These are phyloP conservation scores for Himantopus leucocephalus DNA, from an alignment of 2,113 vertebrate genomes.

Conservation along the genomic window DNA sequence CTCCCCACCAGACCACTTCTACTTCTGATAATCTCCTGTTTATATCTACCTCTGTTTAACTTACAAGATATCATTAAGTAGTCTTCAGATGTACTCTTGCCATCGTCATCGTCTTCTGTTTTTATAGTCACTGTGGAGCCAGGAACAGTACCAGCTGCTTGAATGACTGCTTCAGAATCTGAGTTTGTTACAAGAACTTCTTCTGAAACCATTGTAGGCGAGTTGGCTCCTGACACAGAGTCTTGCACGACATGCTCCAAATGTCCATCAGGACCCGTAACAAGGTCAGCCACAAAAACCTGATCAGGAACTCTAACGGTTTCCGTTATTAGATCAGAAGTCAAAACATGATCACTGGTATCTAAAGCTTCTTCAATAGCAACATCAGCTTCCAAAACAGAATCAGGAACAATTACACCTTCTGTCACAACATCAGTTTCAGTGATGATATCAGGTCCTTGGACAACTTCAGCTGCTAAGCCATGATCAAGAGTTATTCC, in stretches of 20 bases:
- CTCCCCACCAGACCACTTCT: conserved; percentile 12
- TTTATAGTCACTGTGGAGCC: conserved; percentile 88
- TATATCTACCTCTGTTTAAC: conserved; percentile 63
- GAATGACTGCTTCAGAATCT: conserved; percentile 88
- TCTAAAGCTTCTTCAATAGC: conserved; percentile 93
- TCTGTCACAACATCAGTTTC: conserved; percentile 85
- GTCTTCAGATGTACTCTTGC: conserved; percentile 93
- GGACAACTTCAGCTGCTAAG: conserved; percentile 90
- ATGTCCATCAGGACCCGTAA: conserved; percentile 86
- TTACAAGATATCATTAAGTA: conserved; percentile 99
- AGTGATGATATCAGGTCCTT: conserved; percentile 87
- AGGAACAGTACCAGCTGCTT: conserved; percentile 79
- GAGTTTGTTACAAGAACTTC: conserved; percentile 92
- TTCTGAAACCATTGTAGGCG: conserved; percentile 86
- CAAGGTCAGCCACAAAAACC: conserved; percentile 94
- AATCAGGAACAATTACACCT: conserved; percentile 89
- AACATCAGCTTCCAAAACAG: conserved; percentile 87
- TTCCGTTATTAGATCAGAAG: conserved; percentile 86
- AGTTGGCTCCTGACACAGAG: conserved; percentile 75
- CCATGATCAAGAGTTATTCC: conserved; percentile 92
- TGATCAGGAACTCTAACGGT: conserved; percentile 84
- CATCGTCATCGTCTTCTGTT: conserved; percentile 88
- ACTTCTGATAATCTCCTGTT: conserved; percentile 6
- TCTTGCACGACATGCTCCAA: conserved; percentile 88
- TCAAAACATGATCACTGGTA: conserved; percentile 84